A percentile compares a stretch with the other conserved stretches of the same genome.
Conservation (phyloP, 2,113 vertebrate genomes). For the Desmodus rotundus region DNA sequence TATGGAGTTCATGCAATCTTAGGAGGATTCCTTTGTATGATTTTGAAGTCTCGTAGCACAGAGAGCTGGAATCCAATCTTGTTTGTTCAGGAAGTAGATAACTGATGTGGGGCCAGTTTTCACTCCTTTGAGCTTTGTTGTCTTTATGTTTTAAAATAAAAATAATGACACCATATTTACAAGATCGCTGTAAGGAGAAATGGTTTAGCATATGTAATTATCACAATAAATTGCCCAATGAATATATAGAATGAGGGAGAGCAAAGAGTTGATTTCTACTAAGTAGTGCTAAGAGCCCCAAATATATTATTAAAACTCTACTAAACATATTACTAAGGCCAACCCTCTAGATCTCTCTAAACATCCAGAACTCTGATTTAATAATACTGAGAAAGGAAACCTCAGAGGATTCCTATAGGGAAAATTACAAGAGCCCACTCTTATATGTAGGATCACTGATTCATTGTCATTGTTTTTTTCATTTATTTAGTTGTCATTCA, state of each 20-base stretch:
- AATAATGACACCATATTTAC: neutral
- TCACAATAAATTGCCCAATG: neutral
- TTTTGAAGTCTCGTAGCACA: neutral
- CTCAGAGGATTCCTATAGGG: neutral
- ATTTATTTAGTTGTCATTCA: neutral
- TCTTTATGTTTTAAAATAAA: neutral
- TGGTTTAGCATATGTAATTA: neutral
- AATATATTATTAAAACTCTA: neutral
- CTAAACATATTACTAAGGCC: neutral
- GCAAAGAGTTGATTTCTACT: neutral
- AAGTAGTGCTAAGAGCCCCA: neutral
- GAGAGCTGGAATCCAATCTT: neutral
- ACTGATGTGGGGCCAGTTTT: neutral
- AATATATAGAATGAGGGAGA: neutral
- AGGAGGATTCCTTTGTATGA: neutral
- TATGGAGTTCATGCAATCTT: neutral
- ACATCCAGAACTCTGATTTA: neutral
- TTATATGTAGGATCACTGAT: neutral
- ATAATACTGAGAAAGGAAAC: neutral
- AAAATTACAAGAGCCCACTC: neutral
- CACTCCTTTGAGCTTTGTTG: neutral
- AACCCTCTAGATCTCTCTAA: neutral
- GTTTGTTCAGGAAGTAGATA: neutral
- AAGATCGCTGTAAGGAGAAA: neutral
- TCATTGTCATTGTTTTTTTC: neutral